Evolutionary conservation across 2,888 invertebrate species (phyloP).

Genomic region (Candidula unifasciata): DNA sequence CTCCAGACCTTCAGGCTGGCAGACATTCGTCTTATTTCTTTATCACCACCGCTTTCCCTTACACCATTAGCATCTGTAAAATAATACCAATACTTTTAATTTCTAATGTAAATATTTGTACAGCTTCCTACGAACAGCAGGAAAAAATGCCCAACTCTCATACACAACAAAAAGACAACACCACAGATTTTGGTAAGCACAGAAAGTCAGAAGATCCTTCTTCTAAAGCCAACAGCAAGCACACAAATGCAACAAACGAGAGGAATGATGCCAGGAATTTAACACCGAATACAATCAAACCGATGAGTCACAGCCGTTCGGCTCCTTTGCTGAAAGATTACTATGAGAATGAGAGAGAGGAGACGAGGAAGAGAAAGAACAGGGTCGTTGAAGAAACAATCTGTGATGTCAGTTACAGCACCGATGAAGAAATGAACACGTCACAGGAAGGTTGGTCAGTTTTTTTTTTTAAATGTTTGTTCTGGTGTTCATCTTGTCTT

Average conservation of each 20-base stretch:
- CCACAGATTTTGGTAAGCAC: conserved; percentile 62
- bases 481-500: neutral
- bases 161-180: neutral
- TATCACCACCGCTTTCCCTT: too few species aligned
- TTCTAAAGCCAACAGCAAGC: too few species aligned
- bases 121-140: neutral
- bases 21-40: too few species aligned
- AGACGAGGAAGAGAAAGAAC: neutral
- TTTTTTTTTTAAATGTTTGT: neutral
- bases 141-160: neutral
- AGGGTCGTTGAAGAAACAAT: neutral
- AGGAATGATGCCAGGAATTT: neutral
- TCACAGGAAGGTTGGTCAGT: conserved; percentile 9
- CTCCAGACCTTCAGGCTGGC: too few species aligned
- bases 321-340: neutral
- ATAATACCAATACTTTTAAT: too few species aligned
- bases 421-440: neutral
- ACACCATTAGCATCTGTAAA: too few species aligned
- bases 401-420: neutral
- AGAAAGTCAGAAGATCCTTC: too few species aligned
- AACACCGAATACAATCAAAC: neutral
- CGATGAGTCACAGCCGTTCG: neutral
- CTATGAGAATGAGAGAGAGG: neutral
- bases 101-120: neutral
- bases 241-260: neutral